A percentile compares a stretch with the other conserved stretches of the same genome.
phyloP scores from a whole-genome alignment of 2,113 vertebrate genomes.

The Actinemys pallida region DNA sequence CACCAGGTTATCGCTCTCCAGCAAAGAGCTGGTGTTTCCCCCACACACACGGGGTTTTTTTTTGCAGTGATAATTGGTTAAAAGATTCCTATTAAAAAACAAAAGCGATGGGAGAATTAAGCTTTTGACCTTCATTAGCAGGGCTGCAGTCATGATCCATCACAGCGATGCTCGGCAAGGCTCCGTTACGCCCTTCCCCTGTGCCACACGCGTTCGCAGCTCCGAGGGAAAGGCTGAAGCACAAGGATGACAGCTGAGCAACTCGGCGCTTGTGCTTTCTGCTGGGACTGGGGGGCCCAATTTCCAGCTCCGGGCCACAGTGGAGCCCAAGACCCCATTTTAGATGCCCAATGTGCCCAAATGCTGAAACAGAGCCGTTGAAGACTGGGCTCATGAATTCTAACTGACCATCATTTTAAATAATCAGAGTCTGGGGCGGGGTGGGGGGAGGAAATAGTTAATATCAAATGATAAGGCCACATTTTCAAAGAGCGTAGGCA shows the following conservation, averaged over 20 bases:
- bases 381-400: background rate
- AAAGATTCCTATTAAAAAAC: background rate
- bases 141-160: background rate
- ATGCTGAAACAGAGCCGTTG: background rate
- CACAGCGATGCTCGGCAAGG: background rate
- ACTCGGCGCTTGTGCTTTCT: background rate
- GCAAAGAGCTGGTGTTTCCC: background rate
- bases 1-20: accelerated
- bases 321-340: background rate
- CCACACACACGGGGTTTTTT: accelerated
- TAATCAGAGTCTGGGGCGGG: background rate
- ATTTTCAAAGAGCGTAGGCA: background rate
- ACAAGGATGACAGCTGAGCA: background rate
- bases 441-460: background rate
- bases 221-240: background rate
- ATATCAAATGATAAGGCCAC: background rate
- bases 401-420: background rate
- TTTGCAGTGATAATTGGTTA: background rate
- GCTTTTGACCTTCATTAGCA: background rate
- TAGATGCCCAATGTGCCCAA: background rate
- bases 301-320: background rate
- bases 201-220: background rate
- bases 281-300: background rate
- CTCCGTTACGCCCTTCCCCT: background rate
- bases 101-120: background rate